Percentiles rank a stretch among this genome's conserved stretches.
These are phyloP conservation scores for Rana temporaria DNA, from an alignment of 2,113 vertebrate genomes.

Conservation along the genomic window DNA sequence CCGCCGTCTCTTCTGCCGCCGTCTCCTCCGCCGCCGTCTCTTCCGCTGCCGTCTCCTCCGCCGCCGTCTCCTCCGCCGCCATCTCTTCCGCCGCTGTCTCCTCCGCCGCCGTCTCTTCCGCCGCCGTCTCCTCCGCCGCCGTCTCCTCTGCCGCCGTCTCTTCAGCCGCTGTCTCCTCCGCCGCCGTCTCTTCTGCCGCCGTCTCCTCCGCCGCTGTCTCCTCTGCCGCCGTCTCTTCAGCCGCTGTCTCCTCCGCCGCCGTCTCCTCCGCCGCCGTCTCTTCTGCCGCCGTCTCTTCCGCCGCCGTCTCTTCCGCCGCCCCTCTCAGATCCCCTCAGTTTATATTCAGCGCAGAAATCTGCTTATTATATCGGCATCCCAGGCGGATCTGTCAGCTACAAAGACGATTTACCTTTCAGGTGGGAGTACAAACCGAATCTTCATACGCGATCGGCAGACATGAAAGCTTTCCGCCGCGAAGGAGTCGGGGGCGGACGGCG, in stretches of 20 bases:
- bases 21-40: background rate
- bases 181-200: background rate
- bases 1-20: background rate
- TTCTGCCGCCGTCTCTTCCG: background rate
- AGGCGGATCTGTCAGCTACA: background rate
- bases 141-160: background rate
- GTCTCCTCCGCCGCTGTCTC: background rate
- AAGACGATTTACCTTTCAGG: background rate
- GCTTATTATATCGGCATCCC: conserved; percentile 22
- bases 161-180: background rate
- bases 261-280: background rate
- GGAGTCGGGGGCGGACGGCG: background rate
- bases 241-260: background rate
- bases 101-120: background rate
- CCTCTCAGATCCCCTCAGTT: background rate
- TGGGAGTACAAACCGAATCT: background rate
- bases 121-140: background rate
- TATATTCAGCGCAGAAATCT: background rate
- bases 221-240: background rate
- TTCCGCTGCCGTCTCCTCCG: background rate
- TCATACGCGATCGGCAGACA: background rate
- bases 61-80: background rate
- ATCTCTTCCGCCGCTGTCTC: background rate
- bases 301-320: background rate
- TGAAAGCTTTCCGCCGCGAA: conserved; percentile 1